Base-by-base conservation (phyloP, 1,140 invertebrate species). In the Drosophila mauritiana region DNA sequence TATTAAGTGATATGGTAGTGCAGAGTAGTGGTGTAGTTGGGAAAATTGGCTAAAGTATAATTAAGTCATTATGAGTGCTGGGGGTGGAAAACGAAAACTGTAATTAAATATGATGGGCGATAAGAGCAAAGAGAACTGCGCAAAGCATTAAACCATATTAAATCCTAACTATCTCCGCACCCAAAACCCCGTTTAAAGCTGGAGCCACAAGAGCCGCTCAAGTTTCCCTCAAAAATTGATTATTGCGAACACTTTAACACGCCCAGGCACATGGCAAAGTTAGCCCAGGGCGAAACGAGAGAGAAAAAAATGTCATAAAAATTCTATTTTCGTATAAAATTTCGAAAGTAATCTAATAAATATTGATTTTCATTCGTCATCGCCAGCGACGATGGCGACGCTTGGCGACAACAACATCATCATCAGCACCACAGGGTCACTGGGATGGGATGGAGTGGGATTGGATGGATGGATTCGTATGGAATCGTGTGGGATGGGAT, bases 261-360 rank as follows among this genome's bases (percentile, higher is more conserved):
- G 22, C 56, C 54, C 45, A 51, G 31, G 42, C 48, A 57, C 58
- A 43, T 31, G 55, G 64, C 56, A 20, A 81, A 76, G 39, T 76
- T 73, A 17, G 78, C 79, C 57, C 25, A 42, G 48, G 55, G 40
- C 67, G 22, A 52, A 39, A 49, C 46, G 34, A 55, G 22, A 43
- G 20, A 17, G 37, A 39, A 86, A 75, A 82, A 78, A 89, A 85
- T 89, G 85, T 80, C 82, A 90, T 90, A 90, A 90, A 90, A 90
- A 88, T 83, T 90, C 86, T 90, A 90, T 84, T 88, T 91, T 88
- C 88, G 89, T 91, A 88, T 91, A 91, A 91, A 91, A 91, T 91
- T 91, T 91, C 88, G 83, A 91, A 91, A 91, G 85, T 91, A 91
- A 91, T 91, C 86, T 91, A 91, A 91, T 91, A 91, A 91, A 91